Evolutionary conservation across 35 echinoderm and acorn worm species (phyloP), one percentile per base, ranked within the genome.

Genomic region (Nesometra sesokonis): DNA sequence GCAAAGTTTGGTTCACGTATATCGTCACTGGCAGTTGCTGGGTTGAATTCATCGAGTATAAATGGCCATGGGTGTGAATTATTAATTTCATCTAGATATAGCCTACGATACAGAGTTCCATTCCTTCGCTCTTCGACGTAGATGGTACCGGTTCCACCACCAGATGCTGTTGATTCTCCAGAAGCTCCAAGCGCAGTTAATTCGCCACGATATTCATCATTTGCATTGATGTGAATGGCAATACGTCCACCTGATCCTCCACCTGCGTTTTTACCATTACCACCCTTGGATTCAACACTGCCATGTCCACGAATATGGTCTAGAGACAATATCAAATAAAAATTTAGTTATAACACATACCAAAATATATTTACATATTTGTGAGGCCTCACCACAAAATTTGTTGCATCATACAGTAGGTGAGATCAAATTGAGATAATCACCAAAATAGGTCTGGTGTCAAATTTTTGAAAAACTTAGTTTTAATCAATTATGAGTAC

Each of bases 181-280:
- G 36, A 80, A 46, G 84, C 87, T 32, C 92, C 88, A 39, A 86
- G 80, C 19, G 92, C 88, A 29, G 35, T 88, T 8, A 95, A 76
- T 0, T 83, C 93, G 31, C 94, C 94, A 5, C 94, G 47, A 33
- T 93, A 97, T 57, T 97, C 94, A 82, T 97, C 94, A 8, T 35
- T 85, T 9, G 90, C 76, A 13, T 77, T 31, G 81, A 97, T 90
- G 86, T 97, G 94, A 15, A 97, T 88, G 43, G 94, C 90, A 34
- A 97, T 97, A 21, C 94, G 85, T 34, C 94, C 94, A 78, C 94
- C 94, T 31, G 94, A 91, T 5, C 94, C 94, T 32, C 92, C 92
- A 87, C 90, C 94, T 34, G 78, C 92, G 17, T 36, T 76, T 81
- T 86, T 35, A 11, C 94, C 94, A 46, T 40, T 88, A 80, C 94